Evolutionary conservation across 2,113 vertebrate genomes (phyloP), one percentile per base, ranked within the genome.

Genomic region (Pterocles orientalis): DNA sequence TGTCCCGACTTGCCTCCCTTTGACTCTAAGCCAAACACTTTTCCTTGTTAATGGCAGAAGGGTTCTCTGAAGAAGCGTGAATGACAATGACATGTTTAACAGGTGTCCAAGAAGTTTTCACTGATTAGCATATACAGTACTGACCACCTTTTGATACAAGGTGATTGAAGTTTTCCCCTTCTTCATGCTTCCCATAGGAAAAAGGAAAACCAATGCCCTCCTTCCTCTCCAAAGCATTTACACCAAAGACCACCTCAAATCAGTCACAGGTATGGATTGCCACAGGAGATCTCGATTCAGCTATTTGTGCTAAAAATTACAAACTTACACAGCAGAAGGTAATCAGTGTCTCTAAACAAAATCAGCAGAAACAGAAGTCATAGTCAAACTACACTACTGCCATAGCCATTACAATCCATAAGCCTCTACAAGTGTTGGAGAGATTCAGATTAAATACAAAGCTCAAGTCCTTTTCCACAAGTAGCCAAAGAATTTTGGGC

Each of bases 391-490:
- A 53, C 24, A 7, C 73, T 71, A 62, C 7, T 69, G 62, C 50
- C 70, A 61, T 2, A 79, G 41, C 47, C 8, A 3, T 57, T 71
- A 83, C 29, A 86, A 53, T 0, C 18, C 61, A 80, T 5, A 6
- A 64, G 88, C 80, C 86, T 92, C 86, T 94, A 34, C 39, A 57
- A 50, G 11, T 5, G 39, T 48, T 56, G 39, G 20, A 83, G 79
- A 86, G 45, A 71, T 34, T 75, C 82, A 86, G 66, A 33, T 34
- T 77, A n/a, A 78, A 77, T 3, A 56, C 2, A 70, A 86, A 85
- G 86, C 43, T 92, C 80, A 83, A 92, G 95, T 90, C 72, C 94
- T 97, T 94, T 84, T 95, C 91, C 93, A 83, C 56, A 94, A 94
- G 88, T 29, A 94, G 90, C 58, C 88, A 95, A 75, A 64, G 81